Percentiles rank a stretch among this genome's conserved stretches.
These are phyloP conservation scores for Drosophila yooni DNA, from an alignment of 2,888 invertebrate genomes.

Conservation along the genomic window DNA sequence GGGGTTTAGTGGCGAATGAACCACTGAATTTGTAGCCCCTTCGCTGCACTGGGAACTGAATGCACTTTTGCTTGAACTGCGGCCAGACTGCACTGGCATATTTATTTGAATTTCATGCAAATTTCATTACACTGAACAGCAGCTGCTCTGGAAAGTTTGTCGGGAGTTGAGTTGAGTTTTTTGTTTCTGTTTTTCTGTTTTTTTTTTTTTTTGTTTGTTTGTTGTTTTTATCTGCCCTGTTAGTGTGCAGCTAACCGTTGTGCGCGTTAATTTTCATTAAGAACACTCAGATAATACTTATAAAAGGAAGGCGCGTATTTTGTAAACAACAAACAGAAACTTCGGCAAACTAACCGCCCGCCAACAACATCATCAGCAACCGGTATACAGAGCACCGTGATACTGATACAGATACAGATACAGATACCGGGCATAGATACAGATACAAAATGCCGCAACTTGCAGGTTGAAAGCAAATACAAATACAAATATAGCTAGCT, in stretches of 20 bases:
- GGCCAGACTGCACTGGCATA: conserved; percentile 77
- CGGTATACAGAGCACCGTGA: conserved; percentile 44
- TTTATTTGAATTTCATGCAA: conserved; percentile 84
- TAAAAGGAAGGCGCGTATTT: conserved; percentile 57
- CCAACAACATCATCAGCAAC: conserved; percentile 44
- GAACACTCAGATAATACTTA: conserved; percentile 22
- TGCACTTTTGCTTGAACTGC: conserved; percentile 50
- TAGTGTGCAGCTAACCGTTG: conserved; percentile 20
- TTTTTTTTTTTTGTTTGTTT: background rate
- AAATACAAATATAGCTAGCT: background rate
- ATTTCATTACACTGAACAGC: conserved; percentile 57
- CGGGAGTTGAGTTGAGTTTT: conserved; percentile 7
- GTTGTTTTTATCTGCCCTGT: conserved; percentile 26
- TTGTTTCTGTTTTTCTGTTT: background rate
- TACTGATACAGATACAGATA: conserved; percentile 45
- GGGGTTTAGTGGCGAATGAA: conserved; percentile 20
- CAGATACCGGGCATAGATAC: conserved; percentile 38
- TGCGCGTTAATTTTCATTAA: conserved; percentile 57
- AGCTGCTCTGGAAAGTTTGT: conserved; percentile 41
- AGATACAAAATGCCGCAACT: conserved; percentile 70
- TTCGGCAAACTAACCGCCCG: conserved; percentile 35
- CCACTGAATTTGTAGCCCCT: conserved; percentile 18
- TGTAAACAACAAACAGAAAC: conserved; percentile 71
- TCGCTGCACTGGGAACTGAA: conserved; percentile 32
- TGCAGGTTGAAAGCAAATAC: conserved; percentile 52